Conservation (phyloP, 64 coral and sea anemone species). For the Trachythela sp. region DNA sequence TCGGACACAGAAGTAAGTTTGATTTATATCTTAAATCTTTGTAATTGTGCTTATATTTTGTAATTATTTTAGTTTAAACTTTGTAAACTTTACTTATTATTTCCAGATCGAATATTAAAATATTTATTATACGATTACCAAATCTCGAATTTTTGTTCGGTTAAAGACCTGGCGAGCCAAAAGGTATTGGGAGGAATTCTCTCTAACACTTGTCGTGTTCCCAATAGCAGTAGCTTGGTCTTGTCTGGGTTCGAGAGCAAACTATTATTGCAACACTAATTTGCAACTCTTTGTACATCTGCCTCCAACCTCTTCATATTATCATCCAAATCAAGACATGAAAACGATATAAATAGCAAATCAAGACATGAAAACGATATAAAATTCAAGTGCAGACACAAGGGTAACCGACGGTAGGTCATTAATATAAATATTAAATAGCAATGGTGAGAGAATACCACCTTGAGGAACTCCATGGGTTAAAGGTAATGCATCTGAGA, state of each 20-base stretch:
- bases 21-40: too few species aligned
- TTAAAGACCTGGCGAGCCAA: too few species aligned
- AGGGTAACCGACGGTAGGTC: not conserved
- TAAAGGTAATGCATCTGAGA: not conserved
- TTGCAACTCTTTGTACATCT: slow-evolving; percentile 4
- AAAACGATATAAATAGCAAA: not conserved
- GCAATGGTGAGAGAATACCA: slow-evolving; percentile 13
- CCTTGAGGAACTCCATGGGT: slow-evolving; percentile 39
- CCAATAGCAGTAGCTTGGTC: slow-evolving; percentile 47
- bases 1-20: too few species aligned
- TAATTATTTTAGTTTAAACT: too few species aligned
- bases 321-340: not conserved
- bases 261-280: slow-evolving; percentile 47
- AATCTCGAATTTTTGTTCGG: too few species aligned
- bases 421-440: slow-evolving; percentile 44
- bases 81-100: too few species aligned
- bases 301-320: not conserved
- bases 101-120: too few species aligned
- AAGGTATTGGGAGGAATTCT: too few species aligned
- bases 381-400: not conserved
- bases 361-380: slow-evolving; percentile 5
- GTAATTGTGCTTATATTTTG: too few species aligned
- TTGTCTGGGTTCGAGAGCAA: slow-evolving; percentile 58
- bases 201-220: slow-evolving; percentile 17
- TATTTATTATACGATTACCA: too few species aligned